phyloP scores from a whole-genome alignment of 2,113 vertebrate genomes.

The Crotalus helleri region DNA sequence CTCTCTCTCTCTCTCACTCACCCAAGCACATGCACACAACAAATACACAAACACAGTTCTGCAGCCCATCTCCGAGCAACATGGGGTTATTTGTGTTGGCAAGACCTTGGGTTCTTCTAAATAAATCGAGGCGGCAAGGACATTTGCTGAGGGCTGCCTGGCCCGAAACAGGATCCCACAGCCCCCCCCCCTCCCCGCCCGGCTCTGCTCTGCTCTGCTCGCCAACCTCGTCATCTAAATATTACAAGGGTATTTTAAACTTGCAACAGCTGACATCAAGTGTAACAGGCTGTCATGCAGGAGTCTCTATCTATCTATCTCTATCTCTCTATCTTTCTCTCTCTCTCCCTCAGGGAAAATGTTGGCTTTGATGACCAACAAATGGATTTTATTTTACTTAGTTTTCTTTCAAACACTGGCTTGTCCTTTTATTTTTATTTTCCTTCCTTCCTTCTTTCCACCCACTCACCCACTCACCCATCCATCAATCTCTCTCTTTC shows the following conservation, averaged over 20 bases:
- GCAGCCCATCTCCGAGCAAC: not conserved
- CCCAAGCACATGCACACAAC: not conserved
- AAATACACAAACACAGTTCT: not conserved
- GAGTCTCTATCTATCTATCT: too few species aligned
- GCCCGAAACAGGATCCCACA: not conserved
- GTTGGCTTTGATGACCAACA: not conserved
- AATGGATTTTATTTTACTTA: not conserved
- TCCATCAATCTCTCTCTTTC: too few species aligned
- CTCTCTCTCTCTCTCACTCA: not conserved
- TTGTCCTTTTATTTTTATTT: too few species aligned
- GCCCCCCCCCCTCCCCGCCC: too few species aligned
- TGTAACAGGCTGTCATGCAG: not conserved
- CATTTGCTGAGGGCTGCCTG: not conserved
- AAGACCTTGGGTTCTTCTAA: not conserved
- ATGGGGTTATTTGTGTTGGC: not conserved
- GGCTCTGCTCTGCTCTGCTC: rapidly evolving
- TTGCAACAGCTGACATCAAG: not conserved
- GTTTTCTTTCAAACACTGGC: not conserved
- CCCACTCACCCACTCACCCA: too few species aligned
- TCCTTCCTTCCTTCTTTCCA: too few species aligned
- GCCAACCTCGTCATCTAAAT: not conserved
- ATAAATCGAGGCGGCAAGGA: not conserved
- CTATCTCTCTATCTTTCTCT: too few species aligned
- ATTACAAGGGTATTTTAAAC: not conserved
- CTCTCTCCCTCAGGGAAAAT: too few species aligned